These are phyloP conservation scores for Acrossocheilus fasciatus DNA, from an alignment of 2,797 vertebrate species.

Conservation along the genomic window DNA sequence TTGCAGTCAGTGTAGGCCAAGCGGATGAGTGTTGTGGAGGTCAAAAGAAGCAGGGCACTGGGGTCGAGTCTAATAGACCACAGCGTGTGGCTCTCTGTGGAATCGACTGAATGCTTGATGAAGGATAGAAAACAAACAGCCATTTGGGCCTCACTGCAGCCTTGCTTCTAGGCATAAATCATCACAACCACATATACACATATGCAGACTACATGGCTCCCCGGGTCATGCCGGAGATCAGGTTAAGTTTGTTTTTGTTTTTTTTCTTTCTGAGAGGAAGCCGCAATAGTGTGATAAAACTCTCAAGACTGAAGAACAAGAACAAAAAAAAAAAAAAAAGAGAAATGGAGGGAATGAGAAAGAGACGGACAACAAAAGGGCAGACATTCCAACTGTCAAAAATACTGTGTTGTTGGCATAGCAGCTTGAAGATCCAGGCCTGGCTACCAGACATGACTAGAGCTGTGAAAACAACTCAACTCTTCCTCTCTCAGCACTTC, in stretches of 20 bases:
- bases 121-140: constrained; percentile 39
- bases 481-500: constrained; percentile 25
- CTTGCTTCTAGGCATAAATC: constrained; percentile 24
- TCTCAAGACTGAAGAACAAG: not conserved
- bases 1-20: not conserved
- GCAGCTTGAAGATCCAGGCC: constrained; percentile 30
- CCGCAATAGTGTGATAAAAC: not conserved
- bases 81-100: not conserved
- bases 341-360: not conserved
- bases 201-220: constrained; percentile 25
- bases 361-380: constrained; percentile 25
- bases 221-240: constrained; percentile 38
- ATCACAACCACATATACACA: constrained; percentile 26
- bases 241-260: not conserved
- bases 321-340: not conserved
- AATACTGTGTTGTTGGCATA: constrained; percentile 33
- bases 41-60: not conserved
- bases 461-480: constrained; percentile 35
- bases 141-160: constrained; percentile 30
- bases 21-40: not conserved
- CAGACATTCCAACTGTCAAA: constrained; percentile 51
- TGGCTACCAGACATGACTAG: constrained; percentile 16
- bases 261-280: not conserved
- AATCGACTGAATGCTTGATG: constrained; percentile 29
- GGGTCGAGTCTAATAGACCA: constrained; percentile 6